Percentiles rank a stretch among this genome's conserved stretches.
phyloP scores from a whole-genome alignment of 2,797 vertebrate genomes.

The Argentina silus region DNA sequence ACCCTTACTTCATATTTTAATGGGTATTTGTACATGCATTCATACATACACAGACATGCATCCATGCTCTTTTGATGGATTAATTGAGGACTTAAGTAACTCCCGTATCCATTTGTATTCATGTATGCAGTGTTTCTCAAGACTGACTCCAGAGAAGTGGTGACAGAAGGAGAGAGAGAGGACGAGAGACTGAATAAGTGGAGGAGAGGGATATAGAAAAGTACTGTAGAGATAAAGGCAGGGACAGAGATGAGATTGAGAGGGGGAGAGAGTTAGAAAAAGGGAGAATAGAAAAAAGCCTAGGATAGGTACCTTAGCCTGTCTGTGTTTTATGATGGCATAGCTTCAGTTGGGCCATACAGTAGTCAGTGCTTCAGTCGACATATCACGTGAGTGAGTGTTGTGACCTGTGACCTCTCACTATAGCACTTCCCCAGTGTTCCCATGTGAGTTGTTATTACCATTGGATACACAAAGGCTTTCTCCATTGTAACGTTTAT shows the following conservation, averaged over 20 bases:
- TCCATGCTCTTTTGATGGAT: background rate
- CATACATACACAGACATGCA: background rate
- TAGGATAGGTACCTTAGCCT: conserved; percentile 13
- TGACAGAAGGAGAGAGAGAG: too few relatives aligned
- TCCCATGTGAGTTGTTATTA: background rate
- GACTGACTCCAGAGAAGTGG: too few relatives aligned
- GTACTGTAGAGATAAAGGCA: too few relatives aligned
- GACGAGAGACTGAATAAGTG: too few relatives aligned
- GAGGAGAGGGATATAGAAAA: conserved; percentile 55
- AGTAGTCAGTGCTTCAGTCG: conserved; percentile 30
- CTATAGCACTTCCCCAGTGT: conserved; percentile 7
- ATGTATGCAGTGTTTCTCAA: too few relatives aligned
- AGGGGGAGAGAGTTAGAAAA: conserved; percentile 22
- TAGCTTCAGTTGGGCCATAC: conserved; percentile 29
- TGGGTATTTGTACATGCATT: background rate
- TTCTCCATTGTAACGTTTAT: conserved; percentile 41
- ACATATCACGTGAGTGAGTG: conserved; percentile 32
- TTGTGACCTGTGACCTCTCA: conserved; percentile 27
- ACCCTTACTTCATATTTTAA: conserved; percentile 6
- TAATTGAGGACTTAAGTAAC: background rate
- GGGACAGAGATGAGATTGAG: too few relatives aligned
- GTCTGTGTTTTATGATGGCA: conserved; percentile 18
- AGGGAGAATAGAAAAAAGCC: conserved; percentile 19
- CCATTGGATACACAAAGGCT: conserved; percentile 33
- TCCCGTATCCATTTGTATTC: background rate